These are phyloP conservation scores for Microcebus tavaratra DNA, from an alignment of 2,113 vertebrate species.

Conservation along the genomic window DNA sequence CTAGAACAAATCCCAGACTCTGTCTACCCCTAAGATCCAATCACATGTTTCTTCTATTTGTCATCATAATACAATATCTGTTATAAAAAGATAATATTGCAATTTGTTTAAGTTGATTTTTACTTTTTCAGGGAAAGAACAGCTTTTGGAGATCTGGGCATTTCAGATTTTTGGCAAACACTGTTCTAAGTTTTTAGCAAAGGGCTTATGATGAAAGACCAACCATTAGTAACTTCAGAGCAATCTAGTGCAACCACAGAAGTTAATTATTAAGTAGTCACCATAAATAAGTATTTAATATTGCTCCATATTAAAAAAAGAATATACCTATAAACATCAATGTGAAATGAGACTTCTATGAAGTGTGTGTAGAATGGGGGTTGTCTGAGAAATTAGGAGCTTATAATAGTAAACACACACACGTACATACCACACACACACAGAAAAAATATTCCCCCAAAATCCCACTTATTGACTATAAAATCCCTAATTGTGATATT, in stretches of 20 bases:
- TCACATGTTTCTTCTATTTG: neutral
- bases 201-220: neutral
- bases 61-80: neutral
- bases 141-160: neutral
- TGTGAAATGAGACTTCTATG: neutral
- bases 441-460: neutral
- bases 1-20: neutral
- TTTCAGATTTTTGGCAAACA: neutral
- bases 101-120: neutral
- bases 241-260: neutral
- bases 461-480: neutral
- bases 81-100: neutral
- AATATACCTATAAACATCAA: neutral
- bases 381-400: neutral
- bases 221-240: neutral
- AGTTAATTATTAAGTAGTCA: neutral
- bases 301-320: neutral
- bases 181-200: neutral
- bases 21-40: rapidly evolving
- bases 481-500: constrained; percentile 31
- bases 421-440: neutral
- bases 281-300: neutral
- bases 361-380: neutral
- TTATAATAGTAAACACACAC: neutral
- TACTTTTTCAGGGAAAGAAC: neutral